phyloP scores from a whole-genome alignment of 2,888 invertebrate genomes.

The Leucozona laternaria region DNA sequence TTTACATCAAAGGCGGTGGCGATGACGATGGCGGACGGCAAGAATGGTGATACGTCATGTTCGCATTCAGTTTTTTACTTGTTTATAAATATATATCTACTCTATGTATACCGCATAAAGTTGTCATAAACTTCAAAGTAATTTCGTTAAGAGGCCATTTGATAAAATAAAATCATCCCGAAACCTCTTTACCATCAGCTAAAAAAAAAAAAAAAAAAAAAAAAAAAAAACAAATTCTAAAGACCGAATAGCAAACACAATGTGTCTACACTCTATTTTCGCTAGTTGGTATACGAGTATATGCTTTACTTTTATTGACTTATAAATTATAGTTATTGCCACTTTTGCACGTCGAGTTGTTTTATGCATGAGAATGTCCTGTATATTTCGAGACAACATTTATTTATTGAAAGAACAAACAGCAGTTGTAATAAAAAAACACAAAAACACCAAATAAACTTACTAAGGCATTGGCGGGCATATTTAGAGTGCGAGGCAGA shows the following conservation, averaged over 20 bases:
- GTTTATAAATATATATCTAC: too few relatives aligned
- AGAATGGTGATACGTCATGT: constrained; percentile 3
- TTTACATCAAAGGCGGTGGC: not conserved
- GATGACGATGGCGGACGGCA: not conserved
- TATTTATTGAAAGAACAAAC: constrained; percentile 67
- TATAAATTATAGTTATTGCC: constrained; percentile 72
- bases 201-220: not conserved
- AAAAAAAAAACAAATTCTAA: not conserved
- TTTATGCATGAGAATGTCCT: constrained; percentile 68
- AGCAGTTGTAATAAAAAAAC: constrained; percentile 66
- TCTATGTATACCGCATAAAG: constrained; percentile 20
- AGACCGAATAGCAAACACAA: constrained; percentile 9
- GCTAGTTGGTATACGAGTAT: not conserved
- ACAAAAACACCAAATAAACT: constrained; percentile 48
- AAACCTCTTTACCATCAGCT: not conserved
- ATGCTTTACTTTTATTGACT: constrained; percentile 58
- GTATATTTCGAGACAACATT: constrained; percentile 52
- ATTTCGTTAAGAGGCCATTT: constrained; percentile 67
- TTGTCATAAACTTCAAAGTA: constrained; percentile 66
- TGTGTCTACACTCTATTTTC: constrained; percentile 37
- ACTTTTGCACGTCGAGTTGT: constrained; percentile 71
- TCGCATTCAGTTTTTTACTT: not conserved
- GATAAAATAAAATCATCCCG: constrained; percentile 41
- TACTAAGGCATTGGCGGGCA: constrained; percentile 16
- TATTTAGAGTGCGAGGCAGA: not conserved